These are phyloP conservation scores for Abramis brama DNA, from an alignment of 2,113 vertebrate species.

Conservation along the genomic window DNA sequence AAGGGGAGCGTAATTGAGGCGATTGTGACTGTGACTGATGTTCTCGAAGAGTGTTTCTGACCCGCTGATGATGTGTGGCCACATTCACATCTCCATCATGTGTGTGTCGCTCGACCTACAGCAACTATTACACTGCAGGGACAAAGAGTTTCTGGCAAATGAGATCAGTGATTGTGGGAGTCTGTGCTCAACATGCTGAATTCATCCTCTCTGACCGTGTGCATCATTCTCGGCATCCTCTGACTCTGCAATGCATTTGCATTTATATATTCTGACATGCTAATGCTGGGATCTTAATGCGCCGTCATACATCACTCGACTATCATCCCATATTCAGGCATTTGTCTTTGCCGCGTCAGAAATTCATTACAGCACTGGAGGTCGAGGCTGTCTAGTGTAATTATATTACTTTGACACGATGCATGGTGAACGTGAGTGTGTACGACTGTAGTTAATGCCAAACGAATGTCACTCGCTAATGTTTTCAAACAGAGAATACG, in stretches of 20 bases:
- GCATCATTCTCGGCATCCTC: neutral
- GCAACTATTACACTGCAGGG: neutral
- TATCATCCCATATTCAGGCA: conserved; percentile 22
- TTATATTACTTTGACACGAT: conserved; percentile 34
- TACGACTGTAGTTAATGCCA: neutral
- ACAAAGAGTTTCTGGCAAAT: neutral
- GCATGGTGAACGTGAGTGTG: neutral
- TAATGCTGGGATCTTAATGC: conserved; percentile 49
- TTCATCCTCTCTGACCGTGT: neutral
- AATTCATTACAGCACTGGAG: conserved; percentile 43
- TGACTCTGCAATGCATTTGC: conserved; percentile 45
- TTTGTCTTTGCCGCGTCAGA: conserved; percentile 47
- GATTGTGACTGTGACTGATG: conserved; percentile 56
- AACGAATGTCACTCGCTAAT: neutral
- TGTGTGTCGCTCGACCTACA: neutral
- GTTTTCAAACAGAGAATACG: neutral
- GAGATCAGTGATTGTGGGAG: neutral
- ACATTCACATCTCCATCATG: conserved; percentile 46
- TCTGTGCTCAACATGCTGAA: neutral
- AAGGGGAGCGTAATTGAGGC: conserved; percentile 55
- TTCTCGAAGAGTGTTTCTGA: conserved; percentile 29
- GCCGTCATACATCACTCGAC: conserved; percentile 46
- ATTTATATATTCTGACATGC: conserved; percentile 53
- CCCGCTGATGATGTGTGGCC: conserved; percentile 55
- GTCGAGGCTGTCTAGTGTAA: conserved; percentile 35